phyloP scores from a whole-genome alignment of 2,888 invertebrate species.

The Theretra japonica region DNA sequence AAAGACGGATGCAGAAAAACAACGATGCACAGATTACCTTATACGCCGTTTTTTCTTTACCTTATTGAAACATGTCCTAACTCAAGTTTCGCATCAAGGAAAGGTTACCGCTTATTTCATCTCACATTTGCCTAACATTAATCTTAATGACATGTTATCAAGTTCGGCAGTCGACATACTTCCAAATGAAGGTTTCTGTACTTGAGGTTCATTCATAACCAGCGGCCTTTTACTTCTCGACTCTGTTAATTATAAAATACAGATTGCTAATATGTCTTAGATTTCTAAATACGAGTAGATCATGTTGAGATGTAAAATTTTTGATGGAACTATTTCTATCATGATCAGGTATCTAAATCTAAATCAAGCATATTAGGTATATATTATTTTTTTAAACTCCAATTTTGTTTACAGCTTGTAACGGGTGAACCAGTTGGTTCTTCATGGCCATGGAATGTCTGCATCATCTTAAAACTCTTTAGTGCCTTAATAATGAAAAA shows the following conservation, averaged over 20 bases:
- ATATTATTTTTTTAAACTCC: too few relatives aligned
- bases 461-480: too few relatives aligned
- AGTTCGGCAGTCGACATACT: constrained; percentile 44
- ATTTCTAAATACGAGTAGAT: background rate
- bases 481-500: too few relatives aligned
- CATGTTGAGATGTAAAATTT: background rate
- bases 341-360: background rate
- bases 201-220: constrained; percentile 25
- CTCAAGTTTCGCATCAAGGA: constrained; percentile 18
- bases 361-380: too few relatives aligned
- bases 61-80: constrained; percentile 13
- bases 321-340: background rate
- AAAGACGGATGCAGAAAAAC: constrained; percentile 26
- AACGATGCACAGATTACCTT: constrained; percentile 14
- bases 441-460: too few relatives aligned
- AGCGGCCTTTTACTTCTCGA: background rate
- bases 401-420: too few relatives aligned
- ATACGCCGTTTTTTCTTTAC: constrained; percentile 17
- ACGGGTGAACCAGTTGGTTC: too few relatives aligned
- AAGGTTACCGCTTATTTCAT: constrained; percentile 40
- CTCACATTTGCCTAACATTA: constrained; percentile 48
- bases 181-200: constrained; percentile 26
- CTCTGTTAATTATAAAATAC: background rate
- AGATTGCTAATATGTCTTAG: background rate
- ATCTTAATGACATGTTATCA: constrained; percentile 52